Base-by-base conservation (phyloP, 1,140 invertebrate species). In the Thrips palmi region DNA sequence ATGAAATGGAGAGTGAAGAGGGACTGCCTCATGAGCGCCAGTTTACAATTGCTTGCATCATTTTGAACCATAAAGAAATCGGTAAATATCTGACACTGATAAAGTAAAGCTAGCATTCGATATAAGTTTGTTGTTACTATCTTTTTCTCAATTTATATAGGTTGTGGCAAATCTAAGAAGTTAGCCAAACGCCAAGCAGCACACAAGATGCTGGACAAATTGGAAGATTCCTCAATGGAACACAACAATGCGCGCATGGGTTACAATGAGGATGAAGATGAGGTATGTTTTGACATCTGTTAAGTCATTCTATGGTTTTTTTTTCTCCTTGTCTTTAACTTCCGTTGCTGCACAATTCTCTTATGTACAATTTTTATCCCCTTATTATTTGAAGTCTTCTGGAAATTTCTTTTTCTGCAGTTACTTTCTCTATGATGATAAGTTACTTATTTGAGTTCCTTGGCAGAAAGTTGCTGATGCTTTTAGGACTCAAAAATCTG, bases 151-250 rank as follows among this genome's bases (percentile, higher is more conserved):
- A 8, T n/a, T 32, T 32, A 7, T 32, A 8, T 32, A 66, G 72
- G 71, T 12, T 57, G 59, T 44, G 92, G 89, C 3, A 91, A 93
- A 53, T 93, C 88, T 34, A 97, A 97, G 61, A 94, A 94, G 54
- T 64, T 92, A 14, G 91, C 91, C 1, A 97, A 96, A 59, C 67
- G 91, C 23, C 71, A 86, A 53, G 91, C 91, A 17, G 91, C 89
- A 24, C 74, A 82, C 51, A 85, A 84, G 52, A 94, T 96, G 89
- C 80, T 80, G 70, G 73, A 79, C 42, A 67, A 71, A 27, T 55
- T 91, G 32, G 75, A 84, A 53, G 78, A 84, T 47, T 62, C 73
- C 41, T 74, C 77, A 1, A 58, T 69, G n/a, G 74, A 78, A 58
- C 58, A 52, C 53, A 59, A 56, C 56, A 70, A 70, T 60, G 48